Percentiles rank a stretch among this genome's conserved stretches.
Evolutionary conservation across 1,140 invertebrate genomes (phyloP).

Genomic region (Diorhabda sublineata): DNA sequence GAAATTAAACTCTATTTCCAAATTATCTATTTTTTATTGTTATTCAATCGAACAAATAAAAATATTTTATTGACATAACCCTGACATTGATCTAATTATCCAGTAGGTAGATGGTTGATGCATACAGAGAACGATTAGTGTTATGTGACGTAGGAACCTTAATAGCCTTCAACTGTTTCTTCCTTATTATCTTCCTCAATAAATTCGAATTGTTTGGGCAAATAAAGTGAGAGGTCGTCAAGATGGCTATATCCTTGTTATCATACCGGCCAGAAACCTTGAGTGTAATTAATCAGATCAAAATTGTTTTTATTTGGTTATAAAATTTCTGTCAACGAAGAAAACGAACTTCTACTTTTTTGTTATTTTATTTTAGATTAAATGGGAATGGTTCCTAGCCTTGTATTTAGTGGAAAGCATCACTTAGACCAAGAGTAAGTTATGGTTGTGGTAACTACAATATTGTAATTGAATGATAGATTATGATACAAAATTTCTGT

Average conservation of each 20-base stretch:
- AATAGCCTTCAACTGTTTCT: conserved; percentile 17
- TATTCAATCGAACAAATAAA: not conserved
- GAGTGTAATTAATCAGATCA: not conserved
- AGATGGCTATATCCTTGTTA: conserved; percentile 2
- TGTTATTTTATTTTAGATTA: no score
- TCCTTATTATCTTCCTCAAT: conserved; percentile 20
- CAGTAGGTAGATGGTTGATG: conserved; percentile 10
- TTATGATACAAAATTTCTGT: no score
- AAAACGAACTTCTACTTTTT: not conserved
- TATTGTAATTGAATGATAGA: no score
- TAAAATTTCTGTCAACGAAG: not conserved
- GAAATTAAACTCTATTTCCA: no score
- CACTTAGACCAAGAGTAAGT: no score
- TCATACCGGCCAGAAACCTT: not conserved
- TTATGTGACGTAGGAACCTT: conserved; percentile 16
- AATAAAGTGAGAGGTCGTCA: conserved; percentile 7
- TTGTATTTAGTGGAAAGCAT: no score
- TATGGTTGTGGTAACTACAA: no score
- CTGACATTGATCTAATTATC: conserved; percentile 15
- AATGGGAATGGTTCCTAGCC: no score
- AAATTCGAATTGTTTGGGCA: conserved; percentile 15
- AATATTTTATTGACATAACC: not conserved
- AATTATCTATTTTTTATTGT: no score
- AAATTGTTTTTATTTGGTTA: not conserved
- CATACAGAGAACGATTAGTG: not conserved